A percentile compares a stretch with the other conserved stretches of the same genome.
Conservation (phyloP, 2,888 invertebrate species). For the Sphaerophoria rueppellii region DNA sequence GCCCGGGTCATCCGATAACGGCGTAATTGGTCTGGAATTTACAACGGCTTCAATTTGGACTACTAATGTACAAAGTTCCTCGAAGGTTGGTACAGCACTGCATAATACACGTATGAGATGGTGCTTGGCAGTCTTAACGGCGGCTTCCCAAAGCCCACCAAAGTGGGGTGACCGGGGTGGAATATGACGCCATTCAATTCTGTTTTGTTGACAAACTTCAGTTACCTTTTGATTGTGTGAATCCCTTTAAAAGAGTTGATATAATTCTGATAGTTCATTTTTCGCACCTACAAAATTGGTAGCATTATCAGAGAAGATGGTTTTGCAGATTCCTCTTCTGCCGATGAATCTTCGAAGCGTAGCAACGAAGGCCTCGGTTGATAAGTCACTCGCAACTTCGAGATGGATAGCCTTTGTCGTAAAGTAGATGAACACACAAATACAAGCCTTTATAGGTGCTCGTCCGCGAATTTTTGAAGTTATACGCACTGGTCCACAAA, state of each 20-base stretch:
- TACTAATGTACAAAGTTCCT: conserved; percentile 22
- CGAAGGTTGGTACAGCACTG: conserved; percentile 10
- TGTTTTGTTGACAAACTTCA: not conserved
- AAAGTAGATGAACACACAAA: conserved; percentile 55
- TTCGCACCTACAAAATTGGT: conserved; percentile 52
- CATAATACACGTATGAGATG: not conserved
- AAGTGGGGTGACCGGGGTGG: conserved; percentile 21
- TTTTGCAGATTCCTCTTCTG: conserved; percentile 33
- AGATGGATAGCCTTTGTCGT: conserved; percentile 49
- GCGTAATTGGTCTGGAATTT: conserved; percentile 19
- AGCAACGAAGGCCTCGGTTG: conserved; percentile 4
- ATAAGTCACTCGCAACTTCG: conserved; percentile 39
- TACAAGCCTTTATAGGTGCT: conserved; percentile 47
- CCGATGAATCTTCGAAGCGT: conserved; percentile 37
- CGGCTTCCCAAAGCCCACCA: conserved; percentile 26
- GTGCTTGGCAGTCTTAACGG: conserved; percentile 24
- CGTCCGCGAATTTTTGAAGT: conserved; percentile 14
- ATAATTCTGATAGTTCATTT: conserved; percentile 15
- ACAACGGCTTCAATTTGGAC: not conserved
- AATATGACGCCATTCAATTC: conserved; percentile 24
- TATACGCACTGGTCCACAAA: conserved; percentile 39
- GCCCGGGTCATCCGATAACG: not conserved
- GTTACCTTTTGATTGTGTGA: not conserved
- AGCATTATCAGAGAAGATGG: conserved; percentile 50
- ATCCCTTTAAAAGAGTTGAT: conserved; percentile 13